These are phyloP conservation scores for Origma solitaria DNA, from an alignment of 2,113 vertebrate species.

Conservation along the genomic window DNA sequence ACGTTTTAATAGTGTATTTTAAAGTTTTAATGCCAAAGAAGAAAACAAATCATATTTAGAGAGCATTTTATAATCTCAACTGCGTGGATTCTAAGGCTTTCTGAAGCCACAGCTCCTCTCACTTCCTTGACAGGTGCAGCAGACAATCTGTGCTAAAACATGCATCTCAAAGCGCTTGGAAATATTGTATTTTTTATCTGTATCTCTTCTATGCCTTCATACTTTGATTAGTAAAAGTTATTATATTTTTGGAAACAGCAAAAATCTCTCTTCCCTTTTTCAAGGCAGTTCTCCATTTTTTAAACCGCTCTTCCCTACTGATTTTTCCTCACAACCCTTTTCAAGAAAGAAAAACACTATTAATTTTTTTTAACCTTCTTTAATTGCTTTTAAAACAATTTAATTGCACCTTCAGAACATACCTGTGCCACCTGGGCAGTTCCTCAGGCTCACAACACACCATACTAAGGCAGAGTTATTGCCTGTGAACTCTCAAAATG, in stretches of 20 bases:
- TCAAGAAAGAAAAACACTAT: not conserved
- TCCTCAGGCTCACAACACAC: not conserved
- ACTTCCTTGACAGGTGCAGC: not conserved
- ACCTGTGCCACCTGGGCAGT: not conserved
- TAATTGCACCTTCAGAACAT: not conserved
- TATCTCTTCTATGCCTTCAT: not conserved
- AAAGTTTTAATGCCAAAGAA: not conserved
- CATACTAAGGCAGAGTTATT: not conserved
- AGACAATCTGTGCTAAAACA: not conserved
- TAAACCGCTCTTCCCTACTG: not conserved
- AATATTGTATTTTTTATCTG: not conserved
- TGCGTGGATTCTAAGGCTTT: not conserved
- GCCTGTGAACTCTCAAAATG: not conserved
- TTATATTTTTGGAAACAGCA: not conserved
- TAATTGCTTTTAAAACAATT: not conserved
- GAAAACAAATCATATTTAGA: not conserved
- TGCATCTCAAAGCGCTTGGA: not conserved
- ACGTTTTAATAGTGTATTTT: not conserved
- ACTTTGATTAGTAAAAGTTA: not conserved
- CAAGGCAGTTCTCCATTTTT: not conserved
- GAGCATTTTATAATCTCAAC: not conserved
- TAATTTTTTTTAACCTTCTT: not conserved
- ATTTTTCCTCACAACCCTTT: not conserved
- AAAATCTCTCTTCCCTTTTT: not conserved
- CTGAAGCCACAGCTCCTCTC: not conserved